Conservation (phyloP, 2,888 invertebrate species). For the Punctoribates punctum region DNA sequence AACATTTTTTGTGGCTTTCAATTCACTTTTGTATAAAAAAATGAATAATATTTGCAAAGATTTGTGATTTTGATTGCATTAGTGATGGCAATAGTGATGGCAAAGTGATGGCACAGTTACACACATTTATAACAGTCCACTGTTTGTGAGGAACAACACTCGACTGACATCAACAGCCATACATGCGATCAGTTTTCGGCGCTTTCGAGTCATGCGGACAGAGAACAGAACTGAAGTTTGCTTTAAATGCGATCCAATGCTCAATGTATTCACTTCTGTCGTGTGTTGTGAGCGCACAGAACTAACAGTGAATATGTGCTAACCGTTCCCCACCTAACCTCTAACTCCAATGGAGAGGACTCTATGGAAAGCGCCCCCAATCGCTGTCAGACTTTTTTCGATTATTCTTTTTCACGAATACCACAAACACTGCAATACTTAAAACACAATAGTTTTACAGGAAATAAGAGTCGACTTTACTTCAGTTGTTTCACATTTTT, state of each 20-base stretch:
- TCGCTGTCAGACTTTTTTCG: neutral
- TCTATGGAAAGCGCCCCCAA: neutral
- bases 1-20: neutral
- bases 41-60: neutral
- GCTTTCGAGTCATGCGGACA: conserved; percentile 32
- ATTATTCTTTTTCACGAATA: conserved; percentile 13
- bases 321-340: neutral
- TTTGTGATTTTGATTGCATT: neutral
- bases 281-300: neutral
- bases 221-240: conserved; percentile 3
- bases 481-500: neutral
- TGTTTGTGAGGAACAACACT: conserved; percentile 6
- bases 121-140: conserved; percentile 24
- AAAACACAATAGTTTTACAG: conserved; percentile 10
- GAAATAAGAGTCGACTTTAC: neutral
- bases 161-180: conserved; percentile 18
- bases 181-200: conserved; percentile 21
- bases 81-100: neutral
- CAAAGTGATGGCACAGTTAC: conserved; percentile 7
- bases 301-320: neutral
- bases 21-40: neutral
- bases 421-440: neutral
- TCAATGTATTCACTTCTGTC: conserved; percentile 3
- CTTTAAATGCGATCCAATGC: conserved; percentile 21
- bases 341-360: neutral